Evolutionary conservation across 2,113 vertebrate genomes (phyloP).

Genomic region (Nibea coibor): DNA sequence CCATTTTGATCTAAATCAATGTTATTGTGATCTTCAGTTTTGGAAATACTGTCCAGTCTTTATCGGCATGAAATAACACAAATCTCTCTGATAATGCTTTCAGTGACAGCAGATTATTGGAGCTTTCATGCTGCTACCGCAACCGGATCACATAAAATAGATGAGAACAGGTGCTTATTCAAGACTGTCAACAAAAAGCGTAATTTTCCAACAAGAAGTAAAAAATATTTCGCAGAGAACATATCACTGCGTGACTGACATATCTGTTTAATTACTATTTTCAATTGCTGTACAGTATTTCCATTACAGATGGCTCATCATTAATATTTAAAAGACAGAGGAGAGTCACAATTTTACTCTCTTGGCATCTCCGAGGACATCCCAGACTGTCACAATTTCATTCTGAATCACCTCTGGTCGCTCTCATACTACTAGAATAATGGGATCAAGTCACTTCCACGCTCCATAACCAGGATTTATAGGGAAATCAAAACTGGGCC

Average conservation of each 20-base stretch:
- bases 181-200: conserved; percentile 31
- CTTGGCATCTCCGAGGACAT: conserved; percentile 58
- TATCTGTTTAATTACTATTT: conserved; percentile 47
- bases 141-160: conserved; percentile 46
- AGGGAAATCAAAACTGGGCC: conserved; percentile 80
- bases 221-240: conserved; percentile 31
- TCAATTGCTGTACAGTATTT: conserved; percentile 12
- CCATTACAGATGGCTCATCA: conserved; percentile 56
- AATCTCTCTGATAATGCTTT: conserved; percentile 59
- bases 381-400: conserved; percentile 71
- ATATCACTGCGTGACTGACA: conserved; percentile 19
- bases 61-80: conserved; percentile 58
- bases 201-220: conserved; percentile 46
- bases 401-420: conserved; percentile 77
- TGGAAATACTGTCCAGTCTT: conserved; percentile 44
- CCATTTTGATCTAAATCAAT: conserved; percentile 64
- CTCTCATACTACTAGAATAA: conserved; percentile 78
- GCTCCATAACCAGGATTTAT: conserved; percentile 83
- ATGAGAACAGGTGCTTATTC: conserved; percentile 43
- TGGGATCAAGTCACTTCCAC: conserved; percentile 81
- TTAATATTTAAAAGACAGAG: conserved; percentile 76
- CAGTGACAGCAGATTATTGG: conserved; percentile 68
- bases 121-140: conserved; percentile 39
- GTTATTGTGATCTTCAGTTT: conserved; percentile 68
- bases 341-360: conserved; percentile 62